phyloP scores from a whole-genome alignment of 2,888 invertebrate genomes.

The Litoditis marina region DNA sequence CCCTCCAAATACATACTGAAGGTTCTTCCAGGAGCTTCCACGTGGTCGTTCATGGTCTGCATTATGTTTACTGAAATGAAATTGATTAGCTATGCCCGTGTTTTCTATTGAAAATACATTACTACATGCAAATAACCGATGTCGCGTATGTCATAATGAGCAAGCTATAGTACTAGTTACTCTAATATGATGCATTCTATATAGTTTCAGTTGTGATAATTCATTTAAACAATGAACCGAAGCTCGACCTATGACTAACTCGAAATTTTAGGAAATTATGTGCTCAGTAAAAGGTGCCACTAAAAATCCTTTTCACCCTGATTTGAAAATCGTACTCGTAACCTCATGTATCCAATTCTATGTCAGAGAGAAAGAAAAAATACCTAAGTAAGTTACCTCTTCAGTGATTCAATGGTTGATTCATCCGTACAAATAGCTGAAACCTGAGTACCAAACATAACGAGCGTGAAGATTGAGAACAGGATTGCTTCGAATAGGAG shows the following conservation, averaged over 20 bases:
- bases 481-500: constrained; percentile 88
- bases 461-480: constrained; percentile 93
- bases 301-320: background rate
- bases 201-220: no score
- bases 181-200: no score
- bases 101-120: no score
- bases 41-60: constrained; percentile 18
- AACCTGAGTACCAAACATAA: constrained; percentile 90
- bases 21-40: constrained; percentile 38
- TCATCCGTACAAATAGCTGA: constrained; percentile 98
- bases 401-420: constrained; percentile 69
- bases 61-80: constrained; percentile 2
- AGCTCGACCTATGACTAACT: background rate
- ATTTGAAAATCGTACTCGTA: background rate
- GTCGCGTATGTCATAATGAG: no score
- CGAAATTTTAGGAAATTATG: no score
- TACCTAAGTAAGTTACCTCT: constrained; percentile 29
- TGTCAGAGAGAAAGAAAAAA: background rate
- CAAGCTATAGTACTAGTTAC: no score
- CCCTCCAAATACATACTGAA: constrained; percentile 80
- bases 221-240: background rate
- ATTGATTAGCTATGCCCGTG: no score
- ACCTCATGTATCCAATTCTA: background rate
- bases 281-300: no score
- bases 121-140: no score